Percentiles rank a stretch among this genome's conserved stretches.
phyloP scores from a whole-genome alignment of 35 echinoderm and acorn worm genomes.

The Lytechinus pictus region DNA sequence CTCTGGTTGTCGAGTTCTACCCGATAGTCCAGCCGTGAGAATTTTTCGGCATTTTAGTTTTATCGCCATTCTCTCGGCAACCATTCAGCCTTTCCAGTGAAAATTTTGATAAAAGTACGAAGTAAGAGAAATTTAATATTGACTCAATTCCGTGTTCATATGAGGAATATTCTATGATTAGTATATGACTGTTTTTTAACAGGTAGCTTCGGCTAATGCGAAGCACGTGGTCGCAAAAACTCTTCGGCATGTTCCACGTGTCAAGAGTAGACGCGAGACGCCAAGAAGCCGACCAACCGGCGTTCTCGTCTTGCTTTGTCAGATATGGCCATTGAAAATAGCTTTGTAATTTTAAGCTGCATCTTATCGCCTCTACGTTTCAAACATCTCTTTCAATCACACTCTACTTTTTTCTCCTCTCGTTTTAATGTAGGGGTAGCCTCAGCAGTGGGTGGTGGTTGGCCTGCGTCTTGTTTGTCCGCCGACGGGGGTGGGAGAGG shows the following conservation, averaged over 20 bases:
- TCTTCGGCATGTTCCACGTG: conserved; percentile 20
- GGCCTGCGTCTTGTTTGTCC: conserved; percentile 32
- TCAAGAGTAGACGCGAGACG: conserved; percentile 39
- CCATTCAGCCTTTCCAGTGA: background rate
- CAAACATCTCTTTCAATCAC: background rate
- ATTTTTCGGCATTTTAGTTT: conserved; percentile 59
- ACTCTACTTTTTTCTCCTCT: background rate
- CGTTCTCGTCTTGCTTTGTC: conserved; percentile 57
- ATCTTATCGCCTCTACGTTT: conserved; percentile 52
- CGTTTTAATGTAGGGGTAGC: conserved; percentile 24
- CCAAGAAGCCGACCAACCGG: conserved; percentile 44
- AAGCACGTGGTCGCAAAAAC: conserved; percentile 54
- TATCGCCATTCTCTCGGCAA: conserved; percentile 43
- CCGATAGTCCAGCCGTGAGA: conserved; percentile 27
- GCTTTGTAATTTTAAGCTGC: conserved; percentile 72
- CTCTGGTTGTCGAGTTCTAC: conserved; percentile 21
- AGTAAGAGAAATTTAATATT: conserved; percentile 54
- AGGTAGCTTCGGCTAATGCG: conserved; percentile 56
- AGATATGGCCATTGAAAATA: conserved; percentile 61
- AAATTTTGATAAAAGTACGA: conserved; percentile 47
- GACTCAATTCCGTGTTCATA: conserved; percentile 58
- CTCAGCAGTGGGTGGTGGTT: background rate
- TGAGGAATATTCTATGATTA: conserved; percentile 66
- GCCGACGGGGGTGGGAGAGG: conserved; percentile 30
- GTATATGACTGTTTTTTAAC: conserved; percentile 68